Evolutionary conservation across 2,888 invertebrate genomes (phyloP), one percentile per base, ranked within the genome.

Genomic region (Mythimna loreyi): DNA sequence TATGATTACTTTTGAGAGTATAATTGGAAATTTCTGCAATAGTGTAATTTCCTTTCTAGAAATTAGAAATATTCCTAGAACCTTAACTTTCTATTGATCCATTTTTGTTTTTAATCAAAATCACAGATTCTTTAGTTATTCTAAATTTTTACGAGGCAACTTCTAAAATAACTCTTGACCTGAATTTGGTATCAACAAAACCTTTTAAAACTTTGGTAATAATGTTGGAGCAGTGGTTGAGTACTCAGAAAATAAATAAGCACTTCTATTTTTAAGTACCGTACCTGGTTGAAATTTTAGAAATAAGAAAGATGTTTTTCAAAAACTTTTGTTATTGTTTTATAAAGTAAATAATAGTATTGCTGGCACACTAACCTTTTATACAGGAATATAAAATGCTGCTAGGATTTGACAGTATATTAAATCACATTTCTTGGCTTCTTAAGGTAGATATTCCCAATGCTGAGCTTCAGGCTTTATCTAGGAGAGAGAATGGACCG

Each of bases 201-300:
- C 72, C 73, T 74, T 72, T 78, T 72, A 78, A 63, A 75, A 78
- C 64, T 75, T 75, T 11, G 3, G n/a, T 30, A 50, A 56, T 74
- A 78, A 75, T 56, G 25, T 56, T 63, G 36, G 33, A 19, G 45
- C 30, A 36, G 28, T 30, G 21, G 47, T 33, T 45, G n/a, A 52
- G n/a, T 43, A 23, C 52, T 58, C 25, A 25, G 30, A 58, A 78
- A 78, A 74, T 43, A 58, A 61, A 78, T 78, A 61, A 57, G 4
- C 16, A 40, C 11, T 25, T 30, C 50, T 53, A 21, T 57, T 72
- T 67, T 36, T 52, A 30, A 28, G 40, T 13, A 23, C 19, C 0
- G 49, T 36, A 21, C 43, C 28, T 75, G 43, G n/a, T 9, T 28
- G 23, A 67, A 75, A 45, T 45, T 16, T 23, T 0, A 13, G 5